Conservation (phyloP, 2,797 vertebrate genomes). For the Ispidina picta region DNA sequence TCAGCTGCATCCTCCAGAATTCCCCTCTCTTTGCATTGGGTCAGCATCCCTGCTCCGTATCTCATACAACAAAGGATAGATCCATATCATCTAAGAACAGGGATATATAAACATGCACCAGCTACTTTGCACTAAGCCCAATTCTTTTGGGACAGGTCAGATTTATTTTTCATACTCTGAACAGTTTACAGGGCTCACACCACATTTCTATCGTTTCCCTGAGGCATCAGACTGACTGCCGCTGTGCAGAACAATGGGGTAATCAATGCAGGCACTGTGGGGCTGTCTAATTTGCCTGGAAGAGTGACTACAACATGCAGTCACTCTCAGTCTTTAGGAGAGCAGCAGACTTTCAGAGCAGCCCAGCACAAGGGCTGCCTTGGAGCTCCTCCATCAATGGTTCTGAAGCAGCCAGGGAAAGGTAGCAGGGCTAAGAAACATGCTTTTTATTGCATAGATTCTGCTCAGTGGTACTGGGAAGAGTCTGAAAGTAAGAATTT, state of each 20-base stretch:
- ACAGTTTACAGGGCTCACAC: background rate
- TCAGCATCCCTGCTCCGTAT: background rate
- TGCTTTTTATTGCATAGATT: background rate
- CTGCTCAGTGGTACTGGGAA: background rate
- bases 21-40: background rate
- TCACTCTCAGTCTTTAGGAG: background rate
- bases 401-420: background rate
- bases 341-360: background rate
- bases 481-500: background rate
- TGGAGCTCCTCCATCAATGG: background rate
- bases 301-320: background rate
- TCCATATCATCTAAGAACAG: background rate
- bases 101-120: background rate
- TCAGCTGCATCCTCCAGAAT: background rate
- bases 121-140: background rate
- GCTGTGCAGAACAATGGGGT: constrained; percentile 39
- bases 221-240: constrained; percentile 35
- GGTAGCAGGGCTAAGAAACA: background rate
- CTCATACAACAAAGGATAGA: background rate
- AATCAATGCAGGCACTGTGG: background rate
- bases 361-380: background rate
- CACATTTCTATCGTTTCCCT: background rate
- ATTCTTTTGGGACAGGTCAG: background rate
- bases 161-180: background rate
- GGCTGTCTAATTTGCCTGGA: background rate